Conservation (phyloP, 2,797 vertebrate genomes). For the Macropodus opercularis region DNA sequence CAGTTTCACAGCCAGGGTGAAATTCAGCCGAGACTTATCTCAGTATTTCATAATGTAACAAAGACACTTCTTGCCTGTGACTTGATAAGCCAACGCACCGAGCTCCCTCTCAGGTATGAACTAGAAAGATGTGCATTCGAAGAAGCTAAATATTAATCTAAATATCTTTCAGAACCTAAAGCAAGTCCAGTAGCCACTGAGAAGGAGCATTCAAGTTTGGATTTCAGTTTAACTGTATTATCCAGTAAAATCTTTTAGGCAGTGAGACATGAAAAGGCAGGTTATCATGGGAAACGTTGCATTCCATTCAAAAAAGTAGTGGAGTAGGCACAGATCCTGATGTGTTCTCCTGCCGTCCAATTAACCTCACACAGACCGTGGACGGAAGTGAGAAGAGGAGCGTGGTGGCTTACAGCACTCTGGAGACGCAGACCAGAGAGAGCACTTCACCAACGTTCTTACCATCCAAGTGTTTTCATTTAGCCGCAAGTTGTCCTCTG, state of each 20-base stretch:
- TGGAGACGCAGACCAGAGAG: constrained; percentile 36
- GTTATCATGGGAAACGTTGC: constrained; percentile 47
- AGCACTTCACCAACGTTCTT: constrained; percentile 48
- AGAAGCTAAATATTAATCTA: too few species aligned
- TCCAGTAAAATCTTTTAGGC: constrained; percentile 5
- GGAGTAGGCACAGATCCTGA: constrained; percentile 51
- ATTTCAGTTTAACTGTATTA: background rate
- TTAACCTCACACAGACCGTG: constrained; percentile 64
- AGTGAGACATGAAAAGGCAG: constrained; percentile 5
- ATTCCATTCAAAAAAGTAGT: constrained; percentile 36
- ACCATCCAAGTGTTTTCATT: constrained; percentile 55
- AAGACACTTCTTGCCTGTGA: background rate
- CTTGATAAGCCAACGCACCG: background rate
- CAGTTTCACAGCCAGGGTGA: constrained; percentile 5
- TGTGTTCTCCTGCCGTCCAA: constrained; percentile 47
- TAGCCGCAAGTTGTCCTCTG: constrained; percentile 46
- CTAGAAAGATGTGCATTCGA: background rate
- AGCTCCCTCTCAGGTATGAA: background rate
- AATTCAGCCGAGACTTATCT: constrained; percentile 22
- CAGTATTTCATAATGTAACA: constrained; percentile 17
- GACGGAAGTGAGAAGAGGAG: constrained; percentile 46
- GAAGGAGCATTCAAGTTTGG: background rate
- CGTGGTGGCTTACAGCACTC: constrained; percentile 58
- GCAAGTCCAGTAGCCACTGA: too few species aligned
- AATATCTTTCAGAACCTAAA: too few species aligned